Conservation (phyloP, 2,113 vertebrate genomes). For the Carettochelys insculpta region DNA sequence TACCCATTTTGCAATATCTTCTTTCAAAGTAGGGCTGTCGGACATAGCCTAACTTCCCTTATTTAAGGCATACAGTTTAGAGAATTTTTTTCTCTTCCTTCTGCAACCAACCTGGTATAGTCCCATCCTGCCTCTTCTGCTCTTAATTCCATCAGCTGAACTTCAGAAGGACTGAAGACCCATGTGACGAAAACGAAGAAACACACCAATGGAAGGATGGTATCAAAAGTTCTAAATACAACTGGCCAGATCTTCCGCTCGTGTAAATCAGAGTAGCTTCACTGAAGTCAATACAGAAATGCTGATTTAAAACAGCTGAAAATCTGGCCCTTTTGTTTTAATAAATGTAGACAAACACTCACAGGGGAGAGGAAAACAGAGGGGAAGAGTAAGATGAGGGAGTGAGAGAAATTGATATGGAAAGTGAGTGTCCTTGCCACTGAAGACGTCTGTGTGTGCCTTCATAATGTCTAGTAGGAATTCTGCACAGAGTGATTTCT, state of each 20-base stretch:
- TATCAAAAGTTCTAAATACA: not conserved
- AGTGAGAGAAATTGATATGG: not conserved
- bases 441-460: not conserved
- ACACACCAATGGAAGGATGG: accelerated
- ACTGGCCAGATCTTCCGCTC: not conserved
- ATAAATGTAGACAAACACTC: not conserved
- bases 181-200: accelerated
- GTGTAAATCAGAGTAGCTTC: not conserved
- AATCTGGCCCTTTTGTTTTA: not conserved
- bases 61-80: not conserved
- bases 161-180: not conserved
- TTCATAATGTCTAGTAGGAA: not conserved
- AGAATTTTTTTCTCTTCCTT: not conserved
- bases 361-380: not conserved
- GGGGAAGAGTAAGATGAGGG: not conserved
- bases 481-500: not conserved
- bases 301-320: accelerated
- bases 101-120: not conserved
- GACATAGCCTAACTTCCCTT: not conserved
- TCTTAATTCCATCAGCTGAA: not conserved
- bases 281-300: not conserved
- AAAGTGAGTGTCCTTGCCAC: not conserved
- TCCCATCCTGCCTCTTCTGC: not conserved
- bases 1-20: too few species aligned
- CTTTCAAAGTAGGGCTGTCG: too few species aligned